Evolutionary conservation across 2,113 vertebrate genomes (phyloP).

Genomic region (Calyptomena viridis): DNA sequence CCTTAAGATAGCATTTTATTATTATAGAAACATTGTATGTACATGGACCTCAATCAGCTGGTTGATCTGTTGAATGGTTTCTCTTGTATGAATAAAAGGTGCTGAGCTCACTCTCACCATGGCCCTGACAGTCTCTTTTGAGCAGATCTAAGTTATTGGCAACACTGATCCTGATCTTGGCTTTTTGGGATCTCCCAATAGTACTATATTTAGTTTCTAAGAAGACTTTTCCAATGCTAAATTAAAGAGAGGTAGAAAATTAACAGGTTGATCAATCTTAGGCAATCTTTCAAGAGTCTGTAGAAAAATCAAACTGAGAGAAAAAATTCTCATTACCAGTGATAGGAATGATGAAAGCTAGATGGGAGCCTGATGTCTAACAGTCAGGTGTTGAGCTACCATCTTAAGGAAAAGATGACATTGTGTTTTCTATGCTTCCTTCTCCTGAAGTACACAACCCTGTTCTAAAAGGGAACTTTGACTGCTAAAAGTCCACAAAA

Average conservation of each 20-base stretch:
- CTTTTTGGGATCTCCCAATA: neutral
- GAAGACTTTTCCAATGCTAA: neutral
- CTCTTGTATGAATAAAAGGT: neutral
- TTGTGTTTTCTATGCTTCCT: neutral
- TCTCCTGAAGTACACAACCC: neutral
- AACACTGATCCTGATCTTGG: neutral
- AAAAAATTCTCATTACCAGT: neutral
- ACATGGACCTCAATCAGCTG: neutral
- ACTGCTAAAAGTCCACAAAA: neutral
- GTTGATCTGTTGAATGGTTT: neutral
- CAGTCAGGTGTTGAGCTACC: neutral
- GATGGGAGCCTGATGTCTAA: neutral
- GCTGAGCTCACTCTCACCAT: neutral
- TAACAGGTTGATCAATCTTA: neutral
- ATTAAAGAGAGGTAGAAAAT: neutral
- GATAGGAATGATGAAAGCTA: neutral
- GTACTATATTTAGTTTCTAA: neutral
- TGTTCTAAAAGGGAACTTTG: neutral
- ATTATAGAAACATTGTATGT: constrained; percentile 54
- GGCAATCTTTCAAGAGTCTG: neutral
- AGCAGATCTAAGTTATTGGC: neutral
- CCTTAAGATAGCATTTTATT: constrained; percentile 54
- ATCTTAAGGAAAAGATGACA: neutral
- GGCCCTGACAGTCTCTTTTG: neutral
- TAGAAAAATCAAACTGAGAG: neutral